Evolutionary conservation across 2,888 invertebrate genomes (phyloP).

Genomic region (Synergus itoensis): DNA sequence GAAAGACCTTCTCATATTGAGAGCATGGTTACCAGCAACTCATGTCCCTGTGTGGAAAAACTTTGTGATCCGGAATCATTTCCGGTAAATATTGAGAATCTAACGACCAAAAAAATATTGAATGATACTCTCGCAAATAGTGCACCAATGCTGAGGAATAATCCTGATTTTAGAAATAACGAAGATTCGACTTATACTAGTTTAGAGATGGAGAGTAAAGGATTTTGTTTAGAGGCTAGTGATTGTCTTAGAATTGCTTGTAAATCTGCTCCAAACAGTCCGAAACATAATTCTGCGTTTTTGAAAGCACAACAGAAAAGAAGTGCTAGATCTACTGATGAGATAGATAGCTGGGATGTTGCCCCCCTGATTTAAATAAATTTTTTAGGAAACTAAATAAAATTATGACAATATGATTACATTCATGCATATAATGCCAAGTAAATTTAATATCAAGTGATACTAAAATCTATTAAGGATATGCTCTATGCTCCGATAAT

Average conservation of each 20-base stretch:
- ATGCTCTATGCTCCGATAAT: too few species aligned
- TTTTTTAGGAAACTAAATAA: background rate
- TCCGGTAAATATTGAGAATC: constrained; percentile 39
- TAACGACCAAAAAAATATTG: constrained; percentile 36
- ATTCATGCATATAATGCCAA: too few species aligned
- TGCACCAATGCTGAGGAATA: constrained; percentile 46
- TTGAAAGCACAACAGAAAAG: constrained; percentile 61
- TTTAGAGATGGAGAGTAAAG: constrained; percentile 46
- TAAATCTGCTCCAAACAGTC: constrained; percentile 71
- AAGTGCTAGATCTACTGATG: constrained; percentile 68
- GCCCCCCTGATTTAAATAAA: constrained; percentile 62
- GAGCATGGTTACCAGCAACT: constrained; percentile 81
- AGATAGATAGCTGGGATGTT: constrained; percentile 71
- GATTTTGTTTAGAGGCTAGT: constrained; percentile 51
- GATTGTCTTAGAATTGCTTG: constrained; percentile 61
- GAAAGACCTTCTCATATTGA: constrained; percentile 60
- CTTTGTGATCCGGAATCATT: constrained; percentile 62
- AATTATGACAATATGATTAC: too few species aligned
- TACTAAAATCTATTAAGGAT: too few species aligned
- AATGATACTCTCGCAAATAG: constrained; percentile 43
- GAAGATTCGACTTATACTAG: constrained; percentile 22
- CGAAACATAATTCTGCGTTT: constrained; percentile 62
- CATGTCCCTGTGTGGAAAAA: constrained; percentile 86
- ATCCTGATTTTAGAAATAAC: background rate
- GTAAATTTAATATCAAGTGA: too few species aligned